Conservation (phyloP, 1,140 invertebrate genomes). For the Drosophila melanogaster region DNA sequence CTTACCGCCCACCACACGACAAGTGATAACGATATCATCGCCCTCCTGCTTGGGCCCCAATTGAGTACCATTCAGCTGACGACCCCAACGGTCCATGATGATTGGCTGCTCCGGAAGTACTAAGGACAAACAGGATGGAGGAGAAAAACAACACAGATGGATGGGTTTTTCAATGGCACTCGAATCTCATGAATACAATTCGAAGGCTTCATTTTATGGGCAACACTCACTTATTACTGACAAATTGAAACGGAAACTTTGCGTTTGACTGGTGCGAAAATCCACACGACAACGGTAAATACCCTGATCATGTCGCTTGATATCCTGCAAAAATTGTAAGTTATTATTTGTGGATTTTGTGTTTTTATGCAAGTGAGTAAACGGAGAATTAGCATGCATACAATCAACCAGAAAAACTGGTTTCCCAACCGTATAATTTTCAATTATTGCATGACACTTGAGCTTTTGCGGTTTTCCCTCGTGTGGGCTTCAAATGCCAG, state of each 20-base stretch:
- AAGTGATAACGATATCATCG: slow-evolving; percentile 87
- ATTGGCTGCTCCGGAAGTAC: slow-evolving; percentile 94
- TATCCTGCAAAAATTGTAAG: slow-evolving; percentile 86
- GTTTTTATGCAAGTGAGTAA: slow-evolving; percentile 29
- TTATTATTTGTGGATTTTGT: slow-evolving; percentile 51
- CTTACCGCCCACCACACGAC: slow-evolving; percentile 87
- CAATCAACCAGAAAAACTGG: not conserved
- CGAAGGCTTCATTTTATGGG: slow-evolving; percentile 24
- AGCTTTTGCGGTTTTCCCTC: slow-evolving; percentile 28
- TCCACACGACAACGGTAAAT: slow-evolving; percentile 95
- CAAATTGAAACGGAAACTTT: slow-evolving; percentile 94
- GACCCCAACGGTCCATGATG: slow-evolving; percentile 91
- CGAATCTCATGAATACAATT: slow-evolving; percentile 13
- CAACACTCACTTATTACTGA: slow-evolving; percentile 93
- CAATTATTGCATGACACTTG: slow-evolving; percentile 74
- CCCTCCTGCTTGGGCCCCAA: slow-evolving; percentile 92
- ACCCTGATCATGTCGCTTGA: slow-evolving; percentile 93
- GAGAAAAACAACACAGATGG: slow-evolving; percentile 1
- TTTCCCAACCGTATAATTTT: slow-evolving; percentile 60
- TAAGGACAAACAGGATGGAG: slow-evolving; percentile 80
- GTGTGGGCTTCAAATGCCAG: slow-evolving; percentile 8
- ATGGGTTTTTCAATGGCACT: slow-evolving; percentile 21
- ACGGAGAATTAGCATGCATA: slow-evolving; percentile 66
- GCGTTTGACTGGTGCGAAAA: slow-evolving; percentile 93
- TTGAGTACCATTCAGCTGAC: slow-evolving; percentile 89